Conservation (phyloP, 2,888 invertebrate genomes). For the Allygus modestus region DNA sequence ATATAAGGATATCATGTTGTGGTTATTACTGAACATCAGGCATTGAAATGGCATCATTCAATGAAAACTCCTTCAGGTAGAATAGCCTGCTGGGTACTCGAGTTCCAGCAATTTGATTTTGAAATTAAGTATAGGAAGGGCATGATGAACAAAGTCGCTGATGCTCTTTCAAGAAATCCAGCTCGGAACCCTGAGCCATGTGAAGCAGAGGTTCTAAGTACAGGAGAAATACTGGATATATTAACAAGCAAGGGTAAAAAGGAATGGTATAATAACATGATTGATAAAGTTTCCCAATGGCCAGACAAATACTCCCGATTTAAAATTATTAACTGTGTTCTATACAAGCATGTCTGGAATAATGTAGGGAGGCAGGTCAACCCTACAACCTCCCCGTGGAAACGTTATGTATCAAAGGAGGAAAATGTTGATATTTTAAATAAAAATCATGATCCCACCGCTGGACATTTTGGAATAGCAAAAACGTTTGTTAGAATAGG, state of each 20-base stretch:
- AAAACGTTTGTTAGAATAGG: slow-evolving; percentile 61
- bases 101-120: too few relatives aligned
- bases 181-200: neutral
- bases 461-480: slow-evolving; percentile 62
- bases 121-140: too few relatives aligned
- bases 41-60: too few relatives aligned
- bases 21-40: neutral
- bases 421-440: neutral
- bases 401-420: neutral
- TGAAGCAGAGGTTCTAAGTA: too few relatives aligned
- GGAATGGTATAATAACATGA: neutral
- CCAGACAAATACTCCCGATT: neutral
- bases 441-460: slow-evolving; percentile 60
- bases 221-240: neutral
- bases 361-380: neutral
- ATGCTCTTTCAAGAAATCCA: too few relatives aligned
- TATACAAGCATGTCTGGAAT: neutral
- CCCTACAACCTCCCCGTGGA: neutral
- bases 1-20: neutral
- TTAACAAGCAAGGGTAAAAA: too few relatives aligned
- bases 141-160: too few relatives aligned
- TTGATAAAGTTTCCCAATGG: neutral
- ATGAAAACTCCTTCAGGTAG: too few relatives aligned
- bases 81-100: too few relatives aligned
- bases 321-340: neutral